Base-by-base conservation (phyloP, 2,797 vertebrate genomes). In the Coendou prehensilis region DNA sequence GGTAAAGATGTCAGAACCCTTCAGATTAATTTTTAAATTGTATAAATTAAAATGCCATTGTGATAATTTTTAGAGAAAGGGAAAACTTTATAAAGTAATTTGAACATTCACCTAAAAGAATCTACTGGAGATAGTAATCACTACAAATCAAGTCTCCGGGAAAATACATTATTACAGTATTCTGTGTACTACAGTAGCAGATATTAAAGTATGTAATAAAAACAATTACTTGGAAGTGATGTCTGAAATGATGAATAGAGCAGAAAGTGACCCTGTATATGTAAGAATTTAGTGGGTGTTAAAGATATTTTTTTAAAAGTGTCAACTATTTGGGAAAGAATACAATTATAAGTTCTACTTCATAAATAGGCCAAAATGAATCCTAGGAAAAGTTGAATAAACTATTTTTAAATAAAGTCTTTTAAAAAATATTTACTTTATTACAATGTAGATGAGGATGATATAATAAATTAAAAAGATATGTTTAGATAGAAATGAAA, bases 281-380 rank as follows among this genome's bases (percentile, higher is more conserved):
- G 3, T 61, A 63, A 92, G 52, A 92, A 93, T 61, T 83, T 73
- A 91, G 37, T 59, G 69, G 41, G 3, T 71, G 2, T 59, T 93
- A 82, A 95, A 91, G 20, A 8, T 88, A 37, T 15, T 23, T 71
- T 78, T 83, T 92, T 2, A 28, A 61, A 95, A 93, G 17, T 83
- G 50, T 20, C 87, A 83, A 47, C 17, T 78, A 63, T 73, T 83
- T 75, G n/a, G 5, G 41, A 45, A 85, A 71, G 73, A 93, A 89
- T 80, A 64, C 82, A 87, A 87, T 86, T 90, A 33, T 28, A 95
- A 82, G 28, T 82, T 82, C 20, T 90, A 89, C 23, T 61, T 92
- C 15, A 96, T 80, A 96, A 94, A 76, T 89, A 93, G 4, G 30
- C 11, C 33, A 84, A 95, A 87, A 83, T 85, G 80, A 94, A 87